Evolutionary conservation across 2,113 vertebrate genomes (phyloP), one percentile per base, ranked within the genome.

Genomic region (Muntiacus muntjak): DNA sequence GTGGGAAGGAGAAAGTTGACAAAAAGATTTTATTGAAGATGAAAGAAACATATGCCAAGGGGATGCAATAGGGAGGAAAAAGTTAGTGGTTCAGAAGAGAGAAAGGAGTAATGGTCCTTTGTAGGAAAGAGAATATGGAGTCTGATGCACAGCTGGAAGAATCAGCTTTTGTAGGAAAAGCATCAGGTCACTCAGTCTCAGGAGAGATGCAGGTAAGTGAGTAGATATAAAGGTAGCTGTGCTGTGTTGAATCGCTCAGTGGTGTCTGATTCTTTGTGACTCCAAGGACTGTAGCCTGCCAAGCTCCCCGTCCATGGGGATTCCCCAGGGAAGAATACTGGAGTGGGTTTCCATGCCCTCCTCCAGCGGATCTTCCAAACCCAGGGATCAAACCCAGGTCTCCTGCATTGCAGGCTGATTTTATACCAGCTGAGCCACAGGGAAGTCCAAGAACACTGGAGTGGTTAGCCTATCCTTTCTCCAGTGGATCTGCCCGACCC

Each of bases 341-440:
- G 17, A n/a, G 16, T n/a, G 33, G 45, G 8, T 19, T 71, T 17
- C 64, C 64, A 71, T 71, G n/a, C 64, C n/a, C n/a, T 71, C 19
- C n/a, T 36, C 64, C 64, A 21, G 64, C 4, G 4, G 64, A 19
- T 67, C 33, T 19, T 67, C 62, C 33, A 4, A 67, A n/a, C 16
- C 16, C 16, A 67, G 33, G 16, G 17, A n/a, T 19, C 1, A 0
- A 67, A 67, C 3, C 33, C 62, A 67, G 64, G 10, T 67, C 33
- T 36, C 64, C n/a, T 2, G 9, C 64, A 21, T 21, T 67, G 17
- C 0, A 0, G 33, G 64, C 33, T 10, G 17, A 67, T 67, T 67
- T 17, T 67, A 21, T 67, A 36, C 64, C 64, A 67, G 64, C 64
- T 36, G 64, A 67, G 64, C 64, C 64, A 67, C 33, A 67, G 4